Evolutionary conservation across 2,797 vertebrate genomes (phyloP).

Genomic region (Neosalanx taihuensis): DNA sequence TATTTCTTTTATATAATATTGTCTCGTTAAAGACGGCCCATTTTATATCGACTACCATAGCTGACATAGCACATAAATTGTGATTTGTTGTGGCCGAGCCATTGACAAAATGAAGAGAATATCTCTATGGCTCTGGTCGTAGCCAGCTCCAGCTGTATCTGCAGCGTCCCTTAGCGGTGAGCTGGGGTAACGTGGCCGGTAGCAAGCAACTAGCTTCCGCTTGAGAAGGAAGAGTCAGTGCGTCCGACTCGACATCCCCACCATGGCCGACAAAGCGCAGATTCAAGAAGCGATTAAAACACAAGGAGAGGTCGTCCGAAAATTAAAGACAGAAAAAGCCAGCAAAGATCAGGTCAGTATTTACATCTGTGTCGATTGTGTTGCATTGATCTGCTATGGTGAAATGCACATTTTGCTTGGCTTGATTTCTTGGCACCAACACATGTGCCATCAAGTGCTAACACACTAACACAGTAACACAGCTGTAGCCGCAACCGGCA

Average conservation of each 20-base stretch:
- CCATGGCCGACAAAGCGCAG: slow-evolving; percentile 70
- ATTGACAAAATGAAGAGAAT: too few relatives aligned
- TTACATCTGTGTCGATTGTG: background rate
- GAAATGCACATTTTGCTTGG: background rate
- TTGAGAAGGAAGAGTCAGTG: background rate
- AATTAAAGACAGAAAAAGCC: slow-evolving; percentile 74
- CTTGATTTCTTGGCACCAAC: background rate
- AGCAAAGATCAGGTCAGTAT: slow-evolving; percentile 76
- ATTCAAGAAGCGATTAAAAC: slow-evolving; percentile 75
- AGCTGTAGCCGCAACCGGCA: background rate
- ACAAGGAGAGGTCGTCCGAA: slow-evolving; percentile 77
- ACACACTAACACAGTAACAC: background rate
- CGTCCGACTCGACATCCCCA: slow-evolving; percentile 11
- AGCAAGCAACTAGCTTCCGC: background rate
- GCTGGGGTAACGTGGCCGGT: background rate
- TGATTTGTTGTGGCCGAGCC: too few relatives aligned
- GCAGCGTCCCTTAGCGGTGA: background rate
- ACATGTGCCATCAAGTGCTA: background rate
- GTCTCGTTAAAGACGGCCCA: background rate
- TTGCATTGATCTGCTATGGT: background rate
- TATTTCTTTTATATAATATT: too few relatives aligned
- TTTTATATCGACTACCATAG: background rate
- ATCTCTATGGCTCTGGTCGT: too few relatives aligned
- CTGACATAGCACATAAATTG: too few relatives aligned
- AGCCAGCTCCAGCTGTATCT: too few relatives aligned